A percentile compares a stretch with the other conserved stretches of the same genome.
phyloP scores from a whole-genome alignment of 2,888 invertebrate genomes.

The Trichogramma evanescens region DNA sequence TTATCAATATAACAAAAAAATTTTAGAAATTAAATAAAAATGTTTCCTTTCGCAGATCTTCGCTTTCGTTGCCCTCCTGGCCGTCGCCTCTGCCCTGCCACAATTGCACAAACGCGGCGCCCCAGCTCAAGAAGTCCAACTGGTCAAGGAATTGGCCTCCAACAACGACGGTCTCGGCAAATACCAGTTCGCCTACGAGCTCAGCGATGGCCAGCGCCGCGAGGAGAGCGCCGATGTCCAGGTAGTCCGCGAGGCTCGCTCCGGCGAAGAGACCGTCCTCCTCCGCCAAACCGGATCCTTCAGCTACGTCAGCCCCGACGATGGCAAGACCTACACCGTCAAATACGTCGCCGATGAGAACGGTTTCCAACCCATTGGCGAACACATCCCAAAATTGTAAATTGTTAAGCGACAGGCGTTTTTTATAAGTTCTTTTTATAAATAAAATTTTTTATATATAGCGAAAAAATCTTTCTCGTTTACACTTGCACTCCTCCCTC shows the following conservation, averaged over 20 bases:
- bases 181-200: constrained; percentile 23
- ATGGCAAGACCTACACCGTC: constrained; percentile 25
- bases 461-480: background rate
- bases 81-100: constrained; percentile 21
- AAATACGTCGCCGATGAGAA: constrained; percentile 33
- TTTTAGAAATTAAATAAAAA: background rate
- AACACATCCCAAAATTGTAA: constrained; percentile 18
- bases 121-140: background rate
- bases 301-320: constrained; percentile 29
- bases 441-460: background rate
- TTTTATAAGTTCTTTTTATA: background rate
- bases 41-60: constrained; percentile 21
- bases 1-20: no score
- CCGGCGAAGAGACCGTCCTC: constrained; percentile 23
- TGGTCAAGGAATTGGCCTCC: constrained; percentile 16
- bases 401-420: background rate
- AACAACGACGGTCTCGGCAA: constrained; percentile 24
- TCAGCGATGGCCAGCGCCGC: constrained; percentile 24
- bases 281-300: constrained; percentile 32
- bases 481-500: no score
- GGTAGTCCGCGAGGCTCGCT: constrained; percentile 22
- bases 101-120: background rate
- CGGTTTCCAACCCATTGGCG: constrained; percentile 31
- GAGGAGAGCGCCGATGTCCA: constrained; percentile 32
- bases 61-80: constrained; percentile 21